Conservation (phyloP, 2,113 vertebrate species). For the Osmerus mordax region DNA sequence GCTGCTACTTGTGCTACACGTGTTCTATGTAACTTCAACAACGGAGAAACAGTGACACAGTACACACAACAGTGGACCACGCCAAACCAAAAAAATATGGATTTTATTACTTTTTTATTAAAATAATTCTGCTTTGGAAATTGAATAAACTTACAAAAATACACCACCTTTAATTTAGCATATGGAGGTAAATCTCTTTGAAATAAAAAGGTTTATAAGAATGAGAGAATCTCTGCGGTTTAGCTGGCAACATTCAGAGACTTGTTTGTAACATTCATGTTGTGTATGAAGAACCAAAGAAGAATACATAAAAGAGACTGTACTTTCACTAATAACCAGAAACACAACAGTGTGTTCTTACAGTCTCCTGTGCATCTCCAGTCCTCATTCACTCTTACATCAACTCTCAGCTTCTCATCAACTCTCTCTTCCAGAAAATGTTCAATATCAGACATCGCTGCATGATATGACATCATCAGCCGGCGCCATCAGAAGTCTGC, state of each 20-base stretch:
- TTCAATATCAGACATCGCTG: not conserved
- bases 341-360: not conserved
- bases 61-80: no score
- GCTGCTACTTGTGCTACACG: no score
- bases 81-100: conserved; percentile 7
- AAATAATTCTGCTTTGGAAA: conserved; percentile 43
- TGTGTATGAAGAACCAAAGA: not conserved
- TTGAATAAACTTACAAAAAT: conserved; percentile 41
- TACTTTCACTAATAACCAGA: not conserved
- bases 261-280: not conserved
- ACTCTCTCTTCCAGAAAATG: no score
- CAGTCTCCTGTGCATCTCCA: not conserved
- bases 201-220: conserved; percentile 39
- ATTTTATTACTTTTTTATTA: conserved; percentile 36
- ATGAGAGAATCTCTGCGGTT: conserved; percentile 11
- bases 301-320: no score
- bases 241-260: conserved; percentile 19
- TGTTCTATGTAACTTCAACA: no score
- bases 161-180: conserved; percentile 29
- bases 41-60: no score
- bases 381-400: not conserved
- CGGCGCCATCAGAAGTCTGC: conserved; percentile 64
- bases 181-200: conserved; percentile 36
- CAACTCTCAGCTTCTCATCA: no score
- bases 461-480: not conserved